Base-by-base conservation (phyloP, 2,113 vertebrate species). In the Tiliqua scincoides region DNA sequence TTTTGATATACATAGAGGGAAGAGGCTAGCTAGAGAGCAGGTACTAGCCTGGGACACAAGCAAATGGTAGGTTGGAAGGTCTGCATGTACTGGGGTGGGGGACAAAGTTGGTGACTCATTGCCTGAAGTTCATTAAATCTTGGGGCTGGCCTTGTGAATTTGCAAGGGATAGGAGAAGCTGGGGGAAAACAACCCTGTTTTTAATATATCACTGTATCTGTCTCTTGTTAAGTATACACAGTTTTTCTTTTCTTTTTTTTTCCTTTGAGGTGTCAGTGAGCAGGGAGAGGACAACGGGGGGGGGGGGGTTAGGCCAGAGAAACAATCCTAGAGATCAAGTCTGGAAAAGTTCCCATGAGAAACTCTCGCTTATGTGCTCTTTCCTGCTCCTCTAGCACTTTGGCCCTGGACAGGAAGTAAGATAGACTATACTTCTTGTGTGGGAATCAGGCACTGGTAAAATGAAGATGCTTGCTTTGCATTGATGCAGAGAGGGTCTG, bases 341-440 rank as follows among this genome's bases (percentile, higher is more conserved):
- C 78, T 11, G 30, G 78, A 59, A 74, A 86, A 86, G 78, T 86
- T 86, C 85, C 85, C 85, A 86, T 9, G 85, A 86, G 85, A 86
- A 86, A 74, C 59, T 81, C 43, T 54, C 78, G 37, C 78, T 65
- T 15, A 40, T 20, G 68, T 25, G 17, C 70, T 81, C 23, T 63
- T 30, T 86, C 70, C 68, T 81, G 40, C 70, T 74, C n/a, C n/a
- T 73, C n/a, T 74, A 86, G 79, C 70, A 86, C 70, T 86, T 73
- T 86, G 78, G 78, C 68, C 77, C 70, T 63, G 9, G 59, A 65
- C 78, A 86, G 85, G 85, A 86, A 81, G 78, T 68, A 37, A n/a
- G 84, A 48, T 5, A 70, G 84, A 59, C 48, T 23, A 78, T 74
- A 86, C 57, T 65, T 71, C 74, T 68, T 77, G 79, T 86, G 70